Evolutionary conservation across 2,888 invertebrate species (phyloP).

Genomic region (Seladonia tumulorum): DNA sequence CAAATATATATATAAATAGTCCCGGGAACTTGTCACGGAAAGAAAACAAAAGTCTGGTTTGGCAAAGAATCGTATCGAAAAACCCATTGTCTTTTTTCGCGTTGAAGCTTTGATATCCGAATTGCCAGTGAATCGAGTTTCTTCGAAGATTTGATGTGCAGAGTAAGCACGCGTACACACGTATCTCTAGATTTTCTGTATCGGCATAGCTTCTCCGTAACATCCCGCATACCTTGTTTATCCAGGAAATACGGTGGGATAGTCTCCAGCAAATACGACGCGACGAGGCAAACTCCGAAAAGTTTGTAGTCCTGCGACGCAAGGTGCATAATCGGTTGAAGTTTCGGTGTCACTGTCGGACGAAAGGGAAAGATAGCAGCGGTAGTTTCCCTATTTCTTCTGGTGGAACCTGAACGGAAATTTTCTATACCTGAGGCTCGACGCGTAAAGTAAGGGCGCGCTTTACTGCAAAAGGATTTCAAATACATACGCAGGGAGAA

Average conservation of each 20-base stretch:
- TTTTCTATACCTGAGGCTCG: conserved; percentile 47
- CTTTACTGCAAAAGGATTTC: conserved; percentile 65
- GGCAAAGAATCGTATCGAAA: background rate
- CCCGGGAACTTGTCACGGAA: no score
- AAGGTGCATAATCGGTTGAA: conserved; percentile 3
- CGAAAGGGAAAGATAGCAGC: conserved; percentile 5
- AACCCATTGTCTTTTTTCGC: background rate
- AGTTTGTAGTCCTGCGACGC: background rate
- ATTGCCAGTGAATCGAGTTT: background rate
- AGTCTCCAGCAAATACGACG: background rate
- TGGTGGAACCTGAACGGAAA: background rate
- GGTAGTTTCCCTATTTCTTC: conserved; percentile 27
- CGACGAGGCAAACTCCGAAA: background rate
- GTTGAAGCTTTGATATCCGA: background rate
- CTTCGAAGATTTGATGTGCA: background rate
- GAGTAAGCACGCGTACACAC: background rate
- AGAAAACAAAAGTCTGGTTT: no score
- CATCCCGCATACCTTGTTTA: background rate
- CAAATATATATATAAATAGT: no score
- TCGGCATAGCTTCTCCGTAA: background rate
- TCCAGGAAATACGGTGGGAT: background rate
- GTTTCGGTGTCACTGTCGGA: conserved; percentile 6
- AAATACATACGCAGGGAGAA: conserved; percentile 59
- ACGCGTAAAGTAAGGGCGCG: conserved; percentile 48
- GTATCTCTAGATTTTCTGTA: background rate